A percentile compares a stretch with the other conserved stretches of the same genome.
These are phyloP conservation scores for Orbicella faveolata DNA, from an alignment of 64 coral and sea anemone genomes.

Conservation along the genomic window DNA sequence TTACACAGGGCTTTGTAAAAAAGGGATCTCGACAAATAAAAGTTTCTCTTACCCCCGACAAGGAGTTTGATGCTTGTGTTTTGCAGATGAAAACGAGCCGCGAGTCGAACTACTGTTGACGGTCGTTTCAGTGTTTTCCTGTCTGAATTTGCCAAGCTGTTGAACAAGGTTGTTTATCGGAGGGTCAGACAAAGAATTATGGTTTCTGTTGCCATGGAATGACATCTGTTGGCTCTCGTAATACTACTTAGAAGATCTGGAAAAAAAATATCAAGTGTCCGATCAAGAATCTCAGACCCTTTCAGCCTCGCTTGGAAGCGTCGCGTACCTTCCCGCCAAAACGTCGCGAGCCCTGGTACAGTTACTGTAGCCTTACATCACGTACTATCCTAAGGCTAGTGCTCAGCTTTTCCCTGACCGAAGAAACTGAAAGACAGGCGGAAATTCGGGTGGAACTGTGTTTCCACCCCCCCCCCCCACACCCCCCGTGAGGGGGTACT, in stretches of 20 bases:
- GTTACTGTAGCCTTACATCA: background rate
- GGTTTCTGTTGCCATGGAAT: background rate
- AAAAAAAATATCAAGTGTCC: background rate
- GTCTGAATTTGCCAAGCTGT: conserved; percentile 33
- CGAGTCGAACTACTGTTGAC: background rate
- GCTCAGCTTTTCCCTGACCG: background rate
- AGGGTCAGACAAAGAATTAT: background rate
- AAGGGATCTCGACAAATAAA: background rate
- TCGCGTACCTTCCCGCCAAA: conserved; percentile 24
- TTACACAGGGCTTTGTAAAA: background rate
- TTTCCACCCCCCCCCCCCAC: too few relatives aligned
- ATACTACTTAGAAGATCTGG: background rate
- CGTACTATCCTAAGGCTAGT: background rate
- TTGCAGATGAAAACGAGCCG: background rate
- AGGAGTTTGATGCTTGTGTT: conserved; percentile 15
- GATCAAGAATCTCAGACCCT: background rate
- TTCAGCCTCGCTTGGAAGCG: background rate
- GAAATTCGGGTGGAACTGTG: too few relatives aligned
- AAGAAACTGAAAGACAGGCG: too few relatives aligned
- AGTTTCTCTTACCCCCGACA: background rate
- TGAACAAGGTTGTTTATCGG: conserved; percentile 28
- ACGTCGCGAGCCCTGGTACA: background rate
- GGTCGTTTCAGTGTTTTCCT: conserved; percentile 10
- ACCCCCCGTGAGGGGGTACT: too few relatives aligned
- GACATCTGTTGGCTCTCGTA: conserved; percentile 4